phyloP scores from a whole-genome alignment of 2,888 invertebrate genomes.

The Agrotis segetum region DNA sequence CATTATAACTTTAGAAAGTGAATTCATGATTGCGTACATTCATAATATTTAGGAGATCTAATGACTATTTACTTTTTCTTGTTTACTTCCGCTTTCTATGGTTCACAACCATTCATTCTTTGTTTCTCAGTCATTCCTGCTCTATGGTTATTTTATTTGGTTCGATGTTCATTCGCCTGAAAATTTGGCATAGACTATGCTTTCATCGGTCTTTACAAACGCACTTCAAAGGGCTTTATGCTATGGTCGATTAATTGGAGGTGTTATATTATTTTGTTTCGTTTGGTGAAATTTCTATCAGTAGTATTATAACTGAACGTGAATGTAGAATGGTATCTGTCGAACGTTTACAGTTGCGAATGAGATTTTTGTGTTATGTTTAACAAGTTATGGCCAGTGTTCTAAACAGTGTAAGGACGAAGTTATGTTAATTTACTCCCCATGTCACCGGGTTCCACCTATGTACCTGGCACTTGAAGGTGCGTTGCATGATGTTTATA shows the following conservation, averaged over 20 bases:
- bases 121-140: constrained; percentile 19
- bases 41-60: not conserved
- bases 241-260: constrained; percentile 77
- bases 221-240: constrained; percentile 69
- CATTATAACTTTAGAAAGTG: not conserved
- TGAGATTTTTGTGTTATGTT: constrained; percentile 68
- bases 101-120: constrained; percentile 43
- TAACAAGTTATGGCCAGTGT: constrained; percentile 82
- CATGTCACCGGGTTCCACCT: constrained; percentile 88
- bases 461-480: constrained; percentile 87
- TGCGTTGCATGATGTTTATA: constrained; percentile 77
- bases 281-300: constrained; percentile 64
- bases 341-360: constrained; percentile 67
- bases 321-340: constrained; percentile 73
- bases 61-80: not conserved
- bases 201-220: constrained; percentile 63
- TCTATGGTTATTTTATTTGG: constrained; percentile 57
- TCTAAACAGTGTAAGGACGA: constrained; percentile 83
- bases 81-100: constrained; percentile 42
- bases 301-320: constrained; percentile 79
- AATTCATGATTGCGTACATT: accelerated
- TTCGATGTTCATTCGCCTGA: constrained; percentile 54
- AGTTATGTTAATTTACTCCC: constrained; percentile 87
- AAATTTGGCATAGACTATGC: constrained; percentile 45
- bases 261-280: constrained; percentile 75